Base-by-base conservation (phyloP, 2,888 invertebrate species). In the Acanthosoma haemorrhoidale region DNA sequence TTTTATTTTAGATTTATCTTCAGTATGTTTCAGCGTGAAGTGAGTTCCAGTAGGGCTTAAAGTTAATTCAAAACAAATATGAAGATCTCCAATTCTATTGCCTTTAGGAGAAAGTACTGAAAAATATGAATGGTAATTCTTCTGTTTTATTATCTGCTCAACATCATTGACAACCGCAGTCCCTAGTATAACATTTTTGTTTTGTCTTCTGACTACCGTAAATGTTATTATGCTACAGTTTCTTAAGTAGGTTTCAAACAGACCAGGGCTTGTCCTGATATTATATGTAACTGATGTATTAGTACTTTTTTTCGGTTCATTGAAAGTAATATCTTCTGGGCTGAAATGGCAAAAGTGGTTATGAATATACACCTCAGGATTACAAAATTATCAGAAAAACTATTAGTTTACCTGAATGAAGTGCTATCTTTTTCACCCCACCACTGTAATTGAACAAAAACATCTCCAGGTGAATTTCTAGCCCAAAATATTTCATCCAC, bases 351-450 rank as follows among this genome's bases (percentile, higher is more conserved):
- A 15, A 70, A 69, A 71, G 11, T 69, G n/a, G 39, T 32, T 36
- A 60, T 34, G 13, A 43, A 38, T 21, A 66, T 4, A 36, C 4
- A 18, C 3, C 18, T 51, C 51, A 51, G 51, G 3, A 8, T 51
- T 51, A 51, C 4, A 25, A 29, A 29, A 25, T 18, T 13, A 25
- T 34, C 9, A 43, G 31, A 13, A 59, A 34, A 58, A 31, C n/a
- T 25, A 6, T 29, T 61, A 3, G 41, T 18, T 75, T 74, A 80
- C 80, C 78, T 79, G 73, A 80, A 80, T 70, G 77, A 75, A 66
- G 77, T 77, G 73, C 77, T 77, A 68, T 78, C 77, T 21, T 74
- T 75, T 73, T 80, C 80, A 69, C 80, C 80, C 80, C 80, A 80
- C 80, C 80, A 80, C 68, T 77, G 77, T 58, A 77, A 77, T 9